phyloP scores from a whole-genome alignment of 2,888 invertebrate species.

The Spatulosminthurus flaviceps region DNA sequence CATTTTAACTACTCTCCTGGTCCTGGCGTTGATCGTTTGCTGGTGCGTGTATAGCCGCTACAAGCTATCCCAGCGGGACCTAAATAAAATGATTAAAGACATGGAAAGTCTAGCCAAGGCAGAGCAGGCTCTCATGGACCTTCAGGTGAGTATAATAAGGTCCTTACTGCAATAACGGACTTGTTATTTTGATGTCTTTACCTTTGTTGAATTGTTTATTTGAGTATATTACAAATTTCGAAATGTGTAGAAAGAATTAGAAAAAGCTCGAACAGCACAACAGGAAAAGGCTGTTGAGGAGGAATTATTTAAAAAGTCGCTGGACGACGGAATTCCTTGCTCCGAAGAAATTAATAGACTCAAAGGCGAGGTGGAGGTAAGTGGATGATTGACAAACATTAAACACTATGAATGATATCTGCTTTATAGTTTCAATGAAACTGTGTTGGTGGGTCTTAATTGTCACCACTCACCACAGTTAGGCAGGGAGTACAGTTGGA shows the following conservation, averaged over 20 bases:
- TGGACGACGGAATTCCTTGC: constrained; percentile 47
- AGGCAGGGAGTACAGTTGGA: no score
- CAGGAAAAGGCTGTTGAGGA: constrained; percentile 43
- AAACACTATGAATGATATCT: no score
- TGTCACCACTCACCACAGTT: no score
- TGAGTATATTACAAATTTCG: no score
- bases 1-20: constrained; percentile 81
- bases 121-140: constrained; percentile 83
- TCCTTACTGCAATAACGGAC: not conserved
- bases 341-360: constrained; percentile 70
- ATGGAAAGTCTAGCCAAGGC: constrained; percentile 92
- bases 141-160: constrained; percentile 71
- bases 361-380: constrained; percentile 84
- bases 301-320: constrained; percentile 75
- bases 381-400: constrained; percentile 24
- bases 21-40: constrained; percentile 85
- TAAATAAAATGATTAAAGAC: constrained; percentile 91
- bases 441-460: no score
- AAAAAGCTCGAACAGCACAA: constrained; percentile 73
- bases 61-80: constrained; percentile 84
- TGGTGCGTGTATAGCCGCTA: constrained; percentile 94
- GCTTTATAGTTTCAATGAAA: no score
- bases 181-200: not conserved
- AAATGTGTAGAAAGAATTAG: constrained; percentile 72
- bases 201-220: constrained; percentile 36